Conservation (phyloP, 2,113 vertebrate genomes). For the Mobula birostris region DNA sequence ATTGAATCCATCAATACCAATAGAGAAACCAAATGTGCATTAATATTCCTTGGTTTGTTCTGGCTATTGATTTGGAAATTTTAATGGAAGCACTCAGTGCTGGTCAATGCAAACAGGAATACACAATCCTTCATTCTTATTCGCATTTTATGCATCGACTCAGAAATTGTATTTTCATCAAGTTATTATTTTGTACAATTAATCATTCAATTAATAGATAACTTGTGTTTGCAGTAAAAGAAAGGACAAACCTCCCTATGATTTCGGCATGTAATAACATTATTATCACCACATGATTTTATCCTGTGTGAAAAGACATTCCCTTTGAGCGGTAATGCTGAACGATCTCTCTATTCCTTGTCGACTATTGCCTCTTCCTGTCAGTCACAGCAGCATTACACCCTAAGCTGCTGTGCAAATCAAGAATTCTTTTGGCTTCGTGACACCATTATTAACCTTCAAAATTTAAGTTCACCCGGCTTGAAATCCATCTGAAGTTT, state of each 20-base stretch:
- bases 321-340: background rate
- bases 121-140: background rate
- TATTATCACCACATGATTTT: background rate
- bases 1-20: no score
- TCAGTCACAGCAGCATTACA: background rate
- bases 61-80: background rate
- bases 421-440: background rate
- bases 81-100: background rate
- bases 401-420: background rate
- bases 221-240: background rate
- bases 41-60: background rate
- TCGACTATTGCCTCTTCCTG: background rate
- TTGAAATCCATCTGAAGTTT: background rate
- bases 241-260: background rate
- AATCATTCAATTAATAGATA: background rate
- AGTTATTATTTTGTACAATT: background rate
- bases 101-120: background rate
- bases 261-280: background rate
- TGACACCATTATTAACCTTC: background rate
- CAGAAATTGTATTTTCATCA: background rate
- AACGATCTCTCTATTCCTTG: background rate
- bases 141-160: background rate
- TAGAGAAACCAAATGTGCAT: background rate
- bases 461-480: background rate
- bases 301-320: background rate